Base-by-base conservation (phyloP, 2,113 vertebrate genomes). In the Mirza zaza region DNA sequence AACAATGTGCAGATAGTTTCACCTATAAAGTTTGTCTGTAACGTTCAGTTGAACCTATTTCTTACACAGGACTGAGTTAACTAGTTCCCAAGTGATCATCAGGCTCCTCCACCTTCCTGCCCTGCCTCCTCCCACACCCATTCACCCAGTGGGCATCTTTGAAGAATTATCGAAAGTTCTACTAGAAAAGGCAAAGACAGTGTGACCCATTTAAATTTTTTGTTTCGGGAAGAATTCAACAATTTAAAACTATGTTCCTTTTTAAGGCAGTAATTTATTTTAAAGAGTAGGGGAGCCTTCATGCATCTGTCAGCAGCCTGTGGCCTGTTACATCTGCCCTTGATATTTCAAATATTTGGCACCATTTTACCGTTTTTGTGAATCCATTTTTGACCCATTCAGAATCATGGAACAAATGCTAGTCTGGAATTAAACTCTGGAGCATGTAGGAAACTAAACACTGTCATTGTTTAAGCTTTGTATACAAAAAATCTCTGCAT, bases 311-410 rank as follows among this genome's bases (percentile, higher is more conserved):
- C 92, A 95, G 92, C 88, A 94, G 93, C 80, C 63, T 95, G 77
- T 93, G 95, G 88, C 85, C 59, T 77, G 63, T 94, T 95, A 95
- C 65, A 95, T 95, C 90, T 97, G 77, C 75, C 86, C 90, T 94
- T 95, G 80, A 97, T 96, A 96, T 73, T 96, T 93, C 48, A 95
- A 95, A 81, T 97, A 92, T 84, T 97, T 95, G 87, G 94, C 79
- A 80, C 52, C 18, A 27, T 79, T 97, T 85, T 77, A 76, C 42
- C 52, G 6, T 55, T 55, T 55, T 55, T 50, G 59, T 59, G 93
- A 83, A 87, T 95, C 75, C 23, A 65, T 96, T 89, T 90, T 57
- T 95, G 57, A 95, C 52, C 73, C 87, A 59, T 57, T 90, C 79
- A 91, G 81, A 90, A 75, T 84, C 81, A n/a, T 87, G 59, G 77